Evolutionary conservation across 1,140 invertebrate genomes (phyloP).

Genomic region (Cyrtorhinus lividipennis): DNA sequence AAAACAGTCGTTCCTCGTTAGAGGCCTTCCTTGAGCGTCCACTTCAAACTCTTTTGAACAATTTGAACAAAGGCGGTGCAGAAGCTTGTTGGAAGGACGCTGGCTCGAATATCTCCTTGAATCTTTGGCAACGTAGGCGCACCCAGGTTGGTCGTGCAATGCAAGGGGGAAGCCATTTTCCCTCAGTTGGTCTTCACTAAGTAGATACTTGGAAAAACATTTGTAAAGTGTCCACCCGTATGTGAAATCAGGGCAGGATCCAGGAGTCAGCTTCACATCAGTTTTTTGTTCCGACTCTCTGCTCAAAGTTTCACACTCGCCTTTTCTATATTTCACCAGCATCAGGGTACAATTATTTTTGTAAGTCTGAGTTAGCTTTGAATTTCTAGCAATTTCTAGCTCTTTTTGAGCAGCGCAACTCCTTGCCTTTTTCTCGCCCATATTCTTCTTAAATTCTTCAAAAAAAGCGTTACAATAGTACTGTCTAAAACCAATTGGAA

Average conservation of each 20-base stretch:
- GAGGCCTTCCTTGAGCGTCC: slow-evolving; percentile 54
- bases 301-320: slow-evolving; percentile 24
- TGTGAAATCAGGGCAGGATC: background rate
- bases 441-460: background rate
- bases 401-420: background rate
- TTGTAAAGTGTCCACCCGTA: slow-evolving; percentile 25
- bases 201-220: slow-evolving; percentile 34
- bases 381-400: slow-evolving; percentile 9
- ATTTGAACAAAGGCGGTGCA: slow-evolving; percentile 60
- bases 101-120: slow-evolving; percentile 38
- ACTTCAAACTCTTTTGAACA: slow-evolving; percentile 68
- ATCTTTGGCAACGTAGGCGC: slow-evolving; percentile 41
- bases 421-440: background rate
- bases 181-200: slow-evolving; percentile 61
- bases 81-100: slow-evolving; percentile 27
- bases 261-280: background rate
- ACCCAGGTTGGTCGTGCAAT: slow-evolving; percentile 40
- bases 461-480: background rate
- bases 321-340: slow-evolving; percentile 46
- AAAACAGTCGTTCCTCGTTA: slow-evolving; percentile 61
- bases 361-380: slow-evolving; percentile 9
- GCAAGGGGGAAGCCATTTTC: slow-evolving; percentile 71
- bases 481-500: background rate
- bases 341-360: slow-evolving; percentile 26
- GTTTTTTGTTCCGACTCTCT: background rate